Evolutionary conservation across 2,113 vertebrate species (phyloP), one percentile per base, ranked within the genome.

Genomic region (Callaeas wilsoni): DNA sequence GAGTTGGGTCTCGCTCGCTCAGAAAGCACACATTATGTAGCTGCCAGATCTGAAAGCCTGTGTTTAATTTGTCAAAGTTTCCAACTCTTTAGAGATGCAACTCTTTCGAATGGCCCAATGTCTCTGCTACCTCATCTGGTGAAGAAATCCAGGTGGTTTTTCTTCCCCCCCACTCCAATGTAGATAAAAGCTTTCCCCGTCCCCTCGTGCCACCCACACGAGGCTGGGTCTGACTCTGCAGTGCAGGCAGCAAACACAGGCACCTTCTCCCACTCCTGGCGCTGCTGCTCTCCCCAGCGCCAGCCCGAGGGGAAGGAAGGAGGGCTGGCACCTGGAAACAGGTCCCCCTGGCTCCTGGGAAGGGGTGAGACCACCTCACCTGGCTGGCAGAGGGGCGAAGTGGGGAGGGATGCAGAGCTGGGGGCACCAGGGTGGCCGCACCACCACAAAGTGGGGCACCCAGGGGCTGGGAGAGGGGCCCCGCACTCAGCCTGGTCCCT

Each of bases 11-110:
- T 94, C 62, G 37, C 71, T 67, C 16, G 0, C 47, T 91, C 83
- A 37, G 79, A 90, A 91, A 95, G 95, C 89, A 92, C 46, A 82
- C 81, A 85, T 96, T 92, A 81, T 33, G 62, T 1, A 59, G 79
- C 82, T 95, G 94, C 90, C 90, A 95, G 64, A 71, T 75, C 87
- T 89, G 91, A 96, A 78, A 94, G 73, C 68, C 82, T 64, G 29
- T 65, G 62, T 92, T 97, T 94, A 89, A 96, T 84, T 84, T 78
- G 93, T 93, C 83, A 96, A 84, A 92, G 18, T 87, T 89, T 32
- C 89, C 89, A 90, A 57, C 84, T 92, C 88, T 81, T 57, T 50
- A 4, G 63, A 87, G 87, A 92, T 81, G 41, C 44, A 91, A 44
- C 82, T 75, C 68, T 71, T 46, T 89, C 53, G n/a, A 91, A 89